Evolutionary conservation across 2,888 invertebrate species (phyloP), one percentile per base, ranked within the genome.

Genomic region (Quadroppia sp.): DNA sequence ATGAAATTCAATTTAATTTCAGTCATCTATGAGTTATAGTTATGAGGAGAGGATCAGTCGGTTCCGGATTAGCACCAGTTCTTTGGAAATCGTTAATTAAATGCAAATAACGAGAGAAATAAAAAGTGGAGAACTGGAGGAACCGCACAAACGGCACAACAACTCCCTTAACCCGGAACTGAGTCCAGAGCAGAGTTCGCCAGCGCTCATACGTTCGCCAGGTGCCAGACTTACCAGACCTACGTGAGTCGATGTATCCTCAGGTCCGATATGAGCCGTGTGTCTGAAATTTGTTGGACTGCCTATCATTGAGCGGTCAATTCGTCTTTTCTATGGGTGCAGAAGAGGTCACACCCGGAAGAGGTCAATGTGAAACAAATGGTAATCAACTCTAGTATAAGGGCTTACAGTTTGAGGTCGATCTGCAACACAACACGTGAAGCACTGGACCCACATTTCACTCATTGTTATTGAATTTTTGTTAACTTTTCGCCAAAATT

Each of bases 271-370:
- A 82, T 92, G 92, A 3, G 90, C 92, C 56, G 95, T 95, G 83
- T 97, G 97, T 81, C 91, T 90, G 83, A 97, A 97, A 85, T 97
- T 93, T 79, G 92, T 95, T 17, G 97, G 97, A 78, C 89, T 89
- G 45, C 96, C 92, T 81, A 97, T 97, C 95, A 95, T 96, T 76
- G 92, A 92, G 77, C 94, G 88, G 80, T 85, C 87, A 78, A 87
- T 85, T 75, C 85, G 80, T 73, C 82, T 80, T 69, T 83, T 78
- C 71, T 81, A n/a, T n/a, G n/a, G n/a, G n/a, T 77, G 75, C 81
- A 80, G 7, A 78, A 77, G 71, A 23, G 73, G 75, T 15, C 75
- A 40, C 13, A 72, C 71, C 45, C 32, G 36, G 40, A 48, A 48
- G 36, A 11, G 17, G 17, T 32, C 20, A 71, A 67, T 40, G 40